Evolutionary conservation across 2,888 invertebrate species (phyloP).

Genomic region (Leuctra nigra): DNA sequence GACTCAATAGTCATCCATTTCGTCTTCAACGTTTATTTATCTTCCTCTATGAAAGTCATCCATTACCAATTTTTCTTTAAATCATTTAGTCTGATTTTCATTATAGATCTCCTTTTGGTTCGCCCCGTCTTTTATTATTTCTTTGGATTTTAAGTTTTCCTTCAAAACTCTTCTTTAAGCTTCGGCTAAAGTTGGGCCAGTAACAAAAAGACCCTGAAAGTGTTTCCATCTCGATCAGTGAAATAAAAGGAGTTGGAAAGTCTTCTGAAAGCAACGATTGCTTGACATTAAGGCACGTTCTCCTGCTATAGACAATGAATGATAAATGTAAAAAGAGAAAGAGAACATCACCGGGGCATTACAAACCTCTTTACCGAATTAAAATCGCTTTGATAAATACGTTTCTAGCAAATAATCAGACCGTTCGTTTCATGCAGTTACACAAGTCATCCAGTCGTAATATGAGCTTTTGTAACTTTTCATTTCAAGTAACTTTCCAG

Average conservation of each 20-base stretch:
- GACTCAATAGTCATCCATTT: constrained; percentile 15
- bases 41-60: constrained; percentile 17
- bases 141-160: constrained; percentile 10
- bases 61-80: constrained; percentile 17
- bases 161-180: constrained; percentile 1
- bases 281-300: not conserved
- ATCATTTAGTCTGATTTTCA: constrained; percentile 18
- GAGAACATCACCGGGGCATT: too few relatives aligned
- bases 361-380: too few relatives aligned
- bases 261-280: not conserved
- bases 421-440: too few relatives aligned
- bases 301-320: too few relatives aligned
- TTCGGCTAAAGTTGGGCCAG: not conserved
- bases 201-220: constrained; percentile 11
- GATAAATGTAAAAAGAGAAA: too few relatives aligned
- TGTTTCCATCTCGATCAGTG: constrained; percentile 9
- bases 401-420: too few relatives aligned
- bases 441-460: too few relatives aligned
- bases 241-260: not conserved
- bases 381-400: too few relatives aligned
- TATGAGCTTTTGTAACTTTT: too few relatives aligned
- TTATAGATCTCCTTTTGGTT: constrained; percentile 15
- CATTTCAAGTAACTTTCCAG: too few relatives aligned
- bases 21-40: constrained; percentile 17
- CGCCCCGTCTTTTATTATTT: constrained; percentile 13